Conservation (phyloP, 2,888 invertebrate genomes). For the Melanotus villosus region DNA sequence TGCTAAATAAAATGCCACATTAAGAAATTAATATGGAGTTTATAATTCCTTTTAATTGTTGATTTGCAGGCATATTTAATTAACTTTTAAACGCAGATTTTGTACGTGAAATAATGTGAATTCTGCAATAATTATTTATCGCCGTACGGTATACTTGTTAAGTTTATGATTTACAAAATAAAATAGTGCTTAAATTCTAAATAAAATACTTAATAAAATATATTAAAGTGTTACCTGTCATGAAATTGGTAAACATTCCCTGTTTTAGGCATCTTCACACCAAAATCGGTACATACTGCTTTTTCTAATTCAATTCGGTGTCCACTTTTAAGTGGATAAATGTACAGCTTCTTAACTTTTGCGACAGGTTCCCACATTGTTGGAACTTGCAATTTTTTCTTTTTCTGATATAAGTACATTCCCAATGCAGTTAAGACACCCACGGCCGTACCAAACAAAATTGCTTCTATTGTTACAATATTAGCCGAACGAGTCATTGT, state of each 20-base stretch:
- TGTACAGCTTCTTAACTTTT: conserved; percentile 59
- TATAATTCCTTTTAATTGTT: no score
- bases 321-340: conserved; percentile 67
- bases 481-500: not conserved
- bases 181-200: no score
- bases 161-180: no score
- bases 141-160: no score
- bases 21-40: no score
- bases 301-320: conserved; percentile 59
- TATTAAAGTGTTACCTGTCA: conserved; percentile 60
- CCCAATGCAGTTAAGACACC: conserved; percentile 52
- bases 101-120: no score
- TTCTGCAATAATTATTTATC: no score
- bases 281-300: conserved; percentile 61
- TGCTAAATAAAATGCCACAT: no score
- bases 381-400: conserved; percentile 57
- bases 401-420: conserved; percentile 54
- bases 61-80: no score
- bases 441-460: conserved; percentile 50
- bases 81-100: no score
- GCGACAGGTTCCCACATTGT: conserved; percentile 63
- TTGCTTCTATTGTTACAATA: not conserved
- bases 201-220: no score
- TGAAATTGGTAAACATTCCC: conserved; percentile 56
- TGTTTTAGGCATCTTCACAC: conserved; percentile 57